Percentiles rank a stretch among this genome's conserved stretches.
Evolutionary conservation across 2,113 vertebrate genomes (phyloP).

Genomic region (Gopherus flavomarginatus): DNA sequence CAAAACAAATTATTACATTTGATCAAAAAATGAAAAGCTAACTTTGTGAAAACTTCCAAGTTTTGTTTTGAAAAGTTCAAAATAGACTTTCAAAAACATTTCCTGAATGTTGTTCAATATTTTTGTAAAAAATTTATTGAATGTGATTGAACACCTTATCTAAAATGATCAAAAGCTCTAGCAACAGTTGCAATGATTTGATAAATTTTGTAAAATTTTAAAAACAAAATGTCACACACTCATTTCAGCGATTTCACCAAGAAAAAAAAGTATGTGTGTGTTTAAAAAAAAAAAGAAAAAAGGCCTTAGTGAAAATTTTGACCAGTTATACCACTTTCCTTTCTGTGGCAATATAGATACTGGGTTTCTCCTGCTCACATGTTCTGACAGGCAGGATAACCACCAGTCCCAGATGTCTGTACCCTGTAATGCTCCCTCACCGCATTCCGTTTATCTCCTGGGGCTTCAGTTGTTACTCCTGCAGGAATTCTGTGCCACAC

Average conservation of each 20-base stretch:
- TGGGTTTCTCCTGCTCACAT: constrained; percentile 58
- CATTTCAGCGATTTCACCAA: constrained; percentile 65
- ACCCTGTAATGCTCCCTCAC: constrained; percentile 1
- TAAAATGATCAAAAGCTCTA: constrained; percentile 46
- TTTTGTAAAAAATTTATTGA: too few relatives aligned
- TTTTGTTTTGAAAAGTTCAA: constrained; percentile 42
- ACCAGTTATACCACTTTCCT: constrained; percentile 56
- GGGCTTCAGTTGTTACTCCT: constrained; percentile 13
- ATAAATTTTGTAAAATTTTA: constrained; percentile 8
- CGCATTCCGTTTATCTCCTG: background rate
- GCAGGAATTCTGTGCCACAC: background rate
- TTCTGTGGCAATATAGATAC: constrained; percentile 65
- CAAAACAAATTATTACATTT: constrained; percentile 8
- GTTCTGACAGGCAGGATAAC: constrained; percentile 53
- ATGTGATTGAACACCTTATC: too few relatives aligned
- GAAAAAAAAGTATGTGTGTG: constrained; percentile 50
- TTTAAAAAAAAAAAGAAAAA: constrained; percentile 2
- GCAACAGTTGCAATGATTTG: constrained; percentile 48
- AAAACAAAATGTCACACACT: constrained; percentile 47
- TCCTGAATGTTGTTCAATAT: constrained; percentile 29
- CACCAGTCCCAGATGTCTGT: constrained; percentile 13
- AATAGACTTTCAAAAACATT: constrained; percentile 29
- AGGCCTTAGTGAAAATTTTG: constrained; percentile 50
- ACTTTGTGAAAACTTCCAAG: background rate
- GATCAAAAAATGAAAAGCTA: background rate